phyloP scores from a whole-genome alignment of 2,888 invertebrate species.

The Sycophila texana region DNA sequence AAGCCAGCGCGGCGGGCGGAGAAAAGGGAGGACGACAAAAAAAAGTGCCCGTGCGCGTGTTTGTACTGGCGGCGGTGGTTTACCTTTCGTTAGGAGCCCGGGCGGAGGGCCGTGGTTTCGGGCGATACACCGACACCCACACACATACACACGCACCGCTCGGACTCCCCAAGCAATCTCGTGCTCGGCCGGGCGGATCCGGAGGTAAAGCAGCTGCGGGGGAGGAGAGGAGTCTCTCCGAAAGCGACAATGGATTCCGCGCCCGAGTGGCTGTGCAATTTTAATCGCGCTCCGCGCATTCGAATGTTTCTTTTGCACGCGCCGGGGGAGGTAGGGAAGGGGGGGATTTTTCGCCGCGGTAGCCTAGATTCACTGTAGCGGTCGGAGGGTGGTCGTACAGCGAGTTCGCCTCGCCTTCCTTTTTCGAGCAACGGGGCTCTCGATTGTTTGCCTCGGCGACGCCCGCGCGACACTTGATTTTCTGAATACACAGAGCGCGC shows the following conservation, averaged over 20 bases:
- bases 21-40: slow-evolving; percentile 44
- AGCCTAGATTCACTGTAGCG: neutral
- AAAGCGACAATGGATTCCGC: slow-evolving; percentile 1
- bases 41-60: slow-evolving; percentile 55
- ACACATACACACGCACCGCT: neutral
- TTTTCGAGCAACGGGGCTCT: neutral
- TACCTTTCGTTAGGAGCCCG: slow-evolving; percentile 69
- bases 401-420: neutral
- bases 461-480: slow-evolving; percentile 36
- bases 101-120: slow-evolving; percentile 61
- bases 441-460: slow-evolving; percentile 36
- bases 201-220: no score
- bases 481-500: slow-evolving; percentile 20
- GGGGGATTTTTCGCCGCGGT: neutral
- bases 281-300: neutral
- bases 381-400: neutral
- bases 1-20: neutral
- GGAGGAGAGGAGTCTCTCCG: neutral
- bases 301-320: neutral
- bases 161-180: no score
- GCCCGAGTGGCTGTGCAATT: neutral
- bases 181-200: no score
- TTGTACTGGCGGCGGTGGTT: slow-evolving; percentile 67
- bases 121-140: slow-evolving; percentile 52
- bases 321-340: neutral